Base-by-base conservation (phyloP, 2,797 vertebrate species). In the Karalla daura region DNA sequence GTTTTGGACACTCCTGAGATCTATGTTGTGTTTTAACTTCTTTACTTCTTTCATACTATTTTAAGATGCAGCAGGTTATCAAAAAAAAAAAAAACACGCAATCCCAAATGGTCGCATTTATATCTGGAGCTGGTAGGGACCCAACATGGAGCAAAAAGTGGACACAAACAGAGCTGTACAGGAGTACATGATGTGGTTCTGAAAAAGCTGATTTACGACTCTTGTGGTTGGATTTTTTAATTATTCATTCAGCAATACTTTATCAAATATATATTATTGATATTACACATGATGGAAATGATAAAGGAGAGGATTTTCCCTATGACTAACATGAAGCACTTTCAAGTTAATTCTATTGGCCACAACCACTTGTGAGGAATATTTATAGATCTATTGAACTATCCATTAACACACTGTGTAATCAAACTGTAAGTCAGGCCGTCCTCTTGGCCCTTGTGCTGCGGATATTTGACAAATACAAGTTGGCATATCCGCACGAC, bases 401-500 rank as follows among this genome's bases (percentile, higher is more conserved):
- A n/a, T 51, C 21, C n/a, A 25, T 30, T 7, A n/a, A n/a, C n/a
- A n/a, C n/a, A n/a, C n/a, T n/a, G 5, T 51, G 33, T 54, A 36
- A 20, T 63, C 5, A 43, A 49, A 12, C 15, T 20, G 10, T 39
- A 21, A 40, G 39, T 30, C 41, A 18, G 41, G 44, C 23, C 13
- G 36, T 23, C 2, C 18, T 49, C 20, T 36, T 10, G 15, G 23
- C 24, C 17, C 40, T 5, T 20, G 2, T n/a, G 11, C 39, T 60
- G 27, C 40, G 43, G 18, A 14, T 30, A 39, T 72, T 39, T 70
- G 51, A 72, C 35, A 36, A 59, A 74, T 93, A 92, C 88, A 88
- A 93, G 92, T 91, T 93, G 90, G 94, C 92, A 92, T 91, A 12
- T 35, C 13, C 92, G 10, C 35, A 14, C 92, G 36, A 90, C 37